Evolutionary conservation across 2,113 vertebrate species (phyloP).

Genomic region (Marmota monax): DNA sequence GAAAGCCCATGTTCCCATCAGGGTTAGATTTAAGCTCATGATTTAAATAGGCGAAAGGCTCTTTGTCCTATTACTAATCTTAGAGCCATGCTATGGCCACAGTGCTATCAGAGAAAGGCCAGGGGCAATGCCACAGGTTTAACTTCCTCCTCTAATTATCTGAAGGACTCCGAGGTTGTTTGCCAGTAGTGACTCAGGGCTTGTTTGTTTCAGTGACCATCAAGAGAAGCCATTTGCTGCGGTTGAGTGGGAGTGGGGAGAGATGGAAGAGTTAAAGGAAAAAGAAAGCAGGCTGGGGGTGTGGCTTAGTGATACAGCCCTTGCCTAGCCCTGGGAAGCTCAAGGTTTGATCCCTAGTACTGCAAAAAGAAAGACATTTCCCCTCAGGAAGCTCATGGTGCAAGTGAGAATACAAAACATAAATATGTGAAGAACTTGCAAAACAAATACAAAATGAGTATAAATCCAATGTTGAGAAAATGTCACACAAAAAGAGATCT

Average conservation of each 20-base stretch:
- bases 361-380: background rate
- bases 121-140: background rate
- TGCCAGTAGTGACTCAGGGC: background rate
- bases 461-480: constrained; percentile 37
- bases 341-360: background rate
- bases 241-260: background rate
- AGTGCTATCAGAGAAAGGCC: background rate
- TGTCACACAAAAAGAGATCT: background rate
- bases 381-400: background rate
- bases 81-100: background rate
- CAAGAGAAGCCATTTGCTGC: background rate
- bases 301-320: background rate
- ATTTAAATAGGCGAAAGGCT: constrained; percentile 76
- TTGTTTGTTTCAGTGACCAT: background rate
- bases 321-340: background rate
- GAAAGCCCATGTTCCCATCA: constrained; percentile 26
- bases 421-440: constrained; percentile 14
- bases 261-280: background rate
- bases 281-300: background rate
- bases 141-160: background rate
- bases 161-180: background rate
- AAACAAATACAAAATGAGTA: constrained; percentile 36
- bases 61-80: constrained; percentile 66
- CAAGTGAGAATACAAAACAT: background rate
- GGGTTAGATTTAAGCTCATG: constrained; percentile 68